Evolutionary conservation across 2,113 vertebrate species (phyloP).

Genomic region (Pseudopodoces humilis): DNA sequence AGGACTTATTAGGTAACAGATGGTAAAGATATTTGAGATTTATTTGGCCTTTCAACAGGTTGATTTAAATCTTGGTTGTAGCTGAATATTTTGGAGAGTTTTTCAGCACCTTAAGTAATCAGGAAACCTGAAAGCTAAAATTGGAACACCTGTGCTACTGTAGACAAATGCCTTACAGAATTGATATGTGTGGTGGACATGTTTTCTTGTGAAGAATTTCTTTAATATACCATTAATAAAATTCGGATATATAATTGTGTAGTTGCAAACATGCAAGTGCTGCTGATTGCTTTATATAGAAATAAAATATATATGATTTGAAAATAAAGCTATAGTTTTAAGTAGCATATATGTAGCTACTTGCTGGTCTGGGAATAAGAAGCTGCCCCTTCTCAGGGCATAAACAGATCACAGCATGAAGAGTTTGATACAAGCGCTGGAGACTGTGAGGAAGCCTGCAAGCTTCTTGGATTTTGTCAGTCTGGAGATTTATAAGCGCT

Average conservation of each 20-base stretch:
- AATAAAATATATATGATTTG: background rate
- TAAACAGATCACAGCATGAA: background rate
- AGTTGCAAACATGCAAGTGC: background rate
- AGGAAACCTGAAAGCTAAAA: background rate
- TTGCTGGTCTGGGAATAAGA: background rate
- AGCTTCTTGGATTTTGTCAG: background rate
- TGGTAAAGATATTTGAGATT: background rate
- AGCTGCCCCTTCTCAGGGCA: background rate
- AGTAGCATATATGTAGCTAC: background rate
- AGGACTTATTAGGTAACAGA: background rate
- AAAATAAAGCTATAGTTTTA: background rate
- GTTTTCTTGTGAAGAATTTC: background rate
- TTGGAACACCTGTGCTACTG: background rate
- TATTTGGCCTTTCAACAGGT: background rate
- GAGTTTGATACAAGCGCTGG: background rate
- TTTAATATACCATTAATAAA: background rate
- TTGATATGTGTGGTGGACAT: accelerated
- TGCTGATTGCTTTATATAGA: background rate
- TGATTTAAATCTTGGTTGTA: background rate
- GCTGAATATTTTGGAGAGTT: background rate
- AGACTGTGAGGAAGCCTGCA: background rate
- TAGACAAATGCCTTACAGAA: background rate
- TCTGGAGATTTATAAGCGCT: background rate
- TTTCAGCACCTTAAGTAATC: background rate
- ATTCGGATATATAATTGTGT: background rate